Conservation (phyloP, 2,888 invertebrate species). For the Tortrix viridana region DNA sequence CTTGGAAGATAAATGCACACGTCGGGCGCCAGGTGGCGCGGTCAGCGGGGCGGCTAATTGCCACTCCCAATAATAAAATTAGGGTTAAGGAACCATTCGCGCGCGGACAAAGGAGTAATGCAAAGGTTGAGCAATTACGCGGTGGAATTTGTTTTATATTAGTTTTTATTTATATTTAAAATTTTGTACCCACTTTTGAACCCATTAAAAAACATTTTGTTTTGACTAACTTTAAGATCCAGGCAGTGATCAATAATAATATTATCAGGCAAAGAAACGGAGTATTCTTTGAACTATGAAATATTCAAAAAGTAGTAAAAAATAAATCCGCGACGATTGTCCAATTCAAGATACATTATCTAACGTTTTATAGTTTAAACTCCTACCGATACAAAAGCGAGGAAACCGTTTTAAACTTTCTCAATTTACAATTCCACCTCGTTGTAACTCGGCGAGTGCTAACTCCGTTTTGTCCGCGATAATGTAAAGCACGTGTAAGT, state of each 20-base stretch:
- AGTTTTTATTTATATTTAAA: too few species aligned
- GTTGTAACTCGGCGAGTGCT: constrained; percentile 22
- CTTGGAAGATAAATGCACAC: constrained; percentile 58
- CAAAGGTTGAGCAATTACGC: constrained; percentile 7
- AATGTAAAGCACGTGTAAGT: constrained; percentile 48
- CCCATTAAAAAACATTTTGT: too few species aligned
- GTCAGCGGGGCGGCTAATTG: constrained; percentile 42
- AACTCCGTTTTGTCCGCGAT: constrained; percentile 41
- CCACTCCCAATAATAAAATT: constrained; percentile 38
- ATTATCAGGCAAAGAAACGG: too few species aligned
- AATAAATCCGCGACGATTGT: too few species aligned
- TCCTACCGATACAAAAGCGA: too few species aligned
- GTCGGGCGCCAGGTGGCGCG: constrained; percentile 38
- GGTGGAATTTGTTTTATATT: background rate
- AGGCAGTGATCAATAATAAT: too few species aligned
- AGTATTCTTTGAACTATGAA: too few species aligned
- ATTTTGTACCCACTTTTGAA: too few species aligned
- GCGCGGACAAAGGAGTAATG: constrained; percentile 29
- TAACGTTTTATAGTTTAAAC: too few species aligned
- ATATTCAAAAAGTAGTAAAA: too few species aligned
- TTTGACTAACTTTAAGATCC: too few species aligned
- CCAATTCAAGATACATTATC: too few species aligned
- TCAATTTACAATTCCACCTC: constrained; percentile 16
- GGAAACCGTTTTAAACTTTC: constrained; percentile 1
- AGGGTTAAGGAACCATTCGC: constrained; percentile 36